Conservation (phyloP, 2,888 invertebrate species). For the Heliconius ethilla region DNA sequence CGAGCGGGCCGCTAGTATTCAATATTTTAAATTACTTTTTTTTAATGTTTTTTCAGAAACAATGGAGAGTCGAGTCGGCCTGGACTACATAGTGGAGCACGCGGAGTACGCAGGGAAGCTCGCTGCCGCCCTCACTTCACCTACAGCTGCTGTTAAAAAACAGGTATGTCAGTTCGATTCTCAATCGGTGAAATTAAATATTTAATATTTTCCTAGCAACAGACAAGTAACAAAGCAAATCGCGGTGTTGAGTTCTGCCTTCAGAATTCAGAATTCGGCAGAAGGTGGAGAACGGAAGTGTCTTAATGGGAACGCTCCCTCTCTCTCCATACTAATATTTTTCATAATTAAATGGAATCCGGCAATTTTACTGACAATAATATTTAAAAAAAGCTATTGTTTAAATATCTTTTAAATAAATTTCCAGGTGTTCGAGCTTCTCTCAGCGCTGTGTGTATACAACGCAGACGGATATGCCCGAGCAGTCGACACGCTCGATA, state of each 20-base stretch:
- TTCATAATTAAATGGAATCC: too few relatives aligned
- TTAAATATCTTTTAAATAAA: background rate
- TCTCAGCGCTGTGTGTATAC: constrained; percentile 97
- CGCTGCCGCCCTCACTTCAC: constrained; percentile 95
- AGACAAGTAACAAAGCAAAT: too few relatives aligned
- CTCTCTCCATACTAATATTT: too few relatives aligned
- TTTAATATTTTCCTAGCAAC: too few relatives aligned
- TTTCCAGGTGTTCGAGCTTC: constrained; percentile 91
- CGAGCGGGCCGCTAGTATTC: too few relatives aligned
- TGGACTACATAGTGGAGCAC: constrained; percentile 97
- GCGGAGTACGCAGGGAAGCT: constrained; percentile 95
- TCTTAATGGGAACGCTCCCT: too few relatives aligned
- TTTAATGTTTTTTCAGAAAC: constrained; percentile 37
- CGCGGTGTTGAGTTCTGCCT: too few relatives aligned
- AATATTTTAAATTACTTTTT: constrained; percentile 7
- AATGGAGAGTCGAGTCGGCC: constrained; percentile 96
- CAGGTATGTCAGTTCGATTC: constrained; percentile 76
- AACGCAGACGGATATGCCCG: constrained; percentile 93
- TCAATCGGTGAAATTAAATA: too few relatives aligned
- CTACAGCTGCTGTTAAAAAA: constrained; percentile 95
- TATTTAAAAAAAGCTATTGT: background rate
- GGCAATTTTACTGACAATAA: background rate
- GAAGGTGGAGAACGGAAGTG: too few relatives aligned
- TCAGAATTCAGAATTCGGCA: too few relatives aligned
- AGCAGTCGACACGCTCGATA: constrained; percentile 94